A percentile compares a stretch with the other conserved stretches of the same genome.
These are phyloP conservation scores for Sander vitreus DNA, from an alignment of 2,113 vertebrate genomes.

Conservation along the genomic window DNA sequence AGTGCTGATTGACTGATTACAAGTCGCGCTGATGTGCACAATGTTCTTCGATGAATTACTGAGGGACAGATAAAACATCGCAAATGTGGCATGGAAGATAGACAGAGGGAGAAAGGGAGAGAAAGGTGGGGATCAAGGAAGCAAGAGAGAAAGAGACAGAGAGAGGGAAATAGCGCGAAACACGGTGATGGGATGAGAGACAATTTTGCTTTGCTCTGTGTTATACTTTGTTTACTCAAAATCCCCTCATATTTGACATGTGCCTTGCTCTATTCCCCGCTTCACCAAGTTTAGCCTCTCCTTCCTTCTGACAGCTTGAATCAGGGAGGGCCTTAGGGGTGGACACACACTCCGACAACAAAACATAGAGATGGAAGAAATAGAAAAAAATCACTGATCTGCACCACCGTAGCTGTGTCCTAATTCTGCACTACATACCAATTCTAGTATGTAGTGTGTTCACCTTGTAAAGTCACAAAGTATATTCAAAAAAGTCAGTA, in stretches of 20 bases:
- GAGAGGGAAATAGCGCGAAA: conserved; percentile 58
- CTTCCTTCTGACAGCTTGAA: conserved; percentile 76
- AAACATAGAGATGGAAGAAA: conserved; percentile 54
- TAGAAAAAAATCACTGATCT: conserved; percentile 36
- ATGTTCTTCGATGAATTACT: conserved; percentile 47
- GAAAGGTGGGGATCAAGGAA: conserved; percentile 43
- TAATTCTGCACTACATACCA: not conserved
- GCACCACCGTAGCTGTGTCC: conserved; percentile 13
- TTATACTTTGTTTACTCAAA: conserved; percentile 81
- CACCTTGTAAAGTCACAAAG: not conserved
- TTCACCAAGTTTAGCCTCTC: conserved; percentile 79
- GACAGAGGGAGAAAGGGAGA: conserved; percentile 1
- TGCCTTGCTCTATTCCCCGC: conserved; percentile 80
- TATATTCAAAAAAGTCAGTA: not conserved
- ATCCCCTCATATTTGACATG: conserved; percentile 82
- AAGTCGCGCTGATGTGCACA: conserved; percentile 55
- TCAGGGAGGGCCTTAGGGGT: conserved; percentile 65
- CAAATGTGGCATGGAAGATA: conserved; percentile 51
- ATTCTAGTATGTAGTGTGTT: not conserved
- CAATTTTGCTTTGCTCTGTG: conserved; percentile 73
- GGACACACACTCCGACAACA: conserved; percentile 61
- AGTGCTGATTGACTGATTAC: conserved; percentile 61
- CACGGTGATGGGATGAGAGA: conserved; percentile 66
- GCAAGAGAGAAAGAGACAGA: conserved; percentile 33
- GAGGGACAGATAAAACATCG: conserved; percentile 47